Conservation (phyloP, 1,140 invertebrate species). For the Trachelipus rathkii region DNA sequence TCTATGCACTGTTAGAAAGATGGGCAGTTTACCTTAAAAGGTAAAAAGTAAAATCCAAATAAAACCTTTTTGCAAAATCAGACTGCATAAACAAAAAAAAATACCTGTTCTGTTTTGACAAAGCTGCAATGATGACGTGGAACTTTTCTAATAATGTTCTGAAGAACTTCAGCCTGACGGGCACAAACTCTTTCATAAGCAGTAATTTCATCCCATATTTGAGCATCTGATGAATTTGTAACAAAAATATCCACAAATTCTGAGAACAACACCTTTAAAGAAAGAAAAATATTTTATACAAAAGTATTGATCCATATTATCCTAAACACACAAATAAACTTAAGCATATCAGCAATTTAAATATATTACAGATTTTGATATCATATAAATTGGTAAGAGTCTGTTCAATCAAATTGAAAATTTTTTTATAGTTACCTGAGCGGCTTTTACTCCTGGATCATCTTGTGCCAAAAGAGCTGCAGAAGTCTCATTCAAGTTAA, state of each 20-base stretch:
- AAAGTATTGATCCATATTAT: too few species aligned
- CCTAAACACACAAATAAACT: too few species aligned
- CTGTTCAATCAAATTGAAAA: too few species aligned
- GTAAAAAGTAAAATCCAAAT: too few species aligned
- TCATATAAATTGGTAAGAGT: too few species aligned
- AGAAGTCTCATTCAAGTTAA: background rate
- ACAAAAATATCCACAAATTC: background rate
- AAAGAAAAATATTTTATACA: too few species aligned
- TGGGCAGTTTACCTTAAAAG: too few species aligned
- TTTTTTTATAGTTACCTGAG: background rate
- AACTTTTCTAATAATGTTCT: background rate
- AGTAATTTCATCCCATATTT: conserved; percentile 1
- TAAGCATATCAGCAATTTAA: too few species aligned
- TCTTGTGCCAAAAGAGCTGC: background rate
- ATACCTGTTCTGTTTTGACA: background rate
- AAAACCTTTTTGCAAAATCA: too few species aligned
- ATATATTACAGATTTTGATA: too few species aligned
- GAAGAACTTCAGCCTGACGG: background rate
- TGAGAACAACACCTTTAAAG: background rate
- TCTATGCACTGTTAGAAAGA: too few species aligned
- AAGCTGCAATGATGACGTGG: background rate
- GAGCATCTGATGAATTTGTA: background rate
- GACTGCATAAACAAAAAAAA: background rate
- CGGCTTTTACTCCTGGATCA: background rate
- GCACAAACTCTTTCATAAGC: conserved; percentile 3